Base-by-base conservation (phyloP, 2,113 vertebrate genomes). In the Melanostigma gelatinosum region DNA sequence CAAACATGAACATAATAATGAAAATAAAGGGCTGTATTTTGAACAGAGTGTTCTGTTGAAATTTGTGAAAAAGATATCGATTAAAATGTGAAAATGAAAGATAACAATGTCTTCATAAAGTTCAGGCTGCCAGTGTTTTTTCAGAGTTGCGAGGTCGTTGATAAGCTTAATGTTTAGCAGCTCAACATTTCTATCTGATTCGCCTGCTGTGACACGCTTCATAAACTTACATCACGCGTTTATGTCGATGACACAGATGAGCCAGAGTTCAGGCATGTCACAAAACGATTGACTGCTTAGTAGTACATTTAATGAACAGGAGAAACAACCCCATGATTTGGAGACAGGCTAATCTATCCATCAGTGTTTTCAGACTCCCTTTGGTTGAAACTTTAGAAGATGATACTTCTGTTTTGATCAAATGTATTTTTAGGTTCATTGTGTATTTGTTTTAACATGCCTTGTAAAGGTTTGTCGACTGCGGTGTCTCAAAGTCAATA, bases 141-240 rank as follows among this genome's bases (percentile, higher is more conserved):
- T 32, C 32, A 32, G 32, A 32, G 63, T 86, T 79, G 76, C 87
- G 76, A 79, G 89, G 85, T 85, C 12, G 74, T 61, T 77, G 84
- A 83, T 86, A 88, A 83, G 79, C 50, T 67, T 34, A 27, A 38
- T 6, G n/a, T 52, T 8, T 44, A 75, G 15, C 46, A 61, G 46
- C 67, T 74, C 16, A 75, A 84, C 69, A 24, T 62, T 72, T 72
- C 46, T 12, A 38, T 27, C 60, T 2, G 11, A 67, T 42, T 79
- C 2, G 12, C 52, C 50, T 75, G 18, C 11, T 7, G 36, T 7
- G 36, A 75, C 73, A 40, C 1, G 16, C 34, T 71, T 62, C 55
- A 20, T 15, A 58, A 16, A 55, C 61, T 3, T 9, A 34, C 8
- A 27, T 20, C 20, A 20, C 20, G 61, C 27, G n/a, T 60, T 44